These are phyloP conservation scores for Manis pentadactyla DNA, from an alignment of 2,797 vertebrate genomes.

Conservation along the genomic window DNA sequence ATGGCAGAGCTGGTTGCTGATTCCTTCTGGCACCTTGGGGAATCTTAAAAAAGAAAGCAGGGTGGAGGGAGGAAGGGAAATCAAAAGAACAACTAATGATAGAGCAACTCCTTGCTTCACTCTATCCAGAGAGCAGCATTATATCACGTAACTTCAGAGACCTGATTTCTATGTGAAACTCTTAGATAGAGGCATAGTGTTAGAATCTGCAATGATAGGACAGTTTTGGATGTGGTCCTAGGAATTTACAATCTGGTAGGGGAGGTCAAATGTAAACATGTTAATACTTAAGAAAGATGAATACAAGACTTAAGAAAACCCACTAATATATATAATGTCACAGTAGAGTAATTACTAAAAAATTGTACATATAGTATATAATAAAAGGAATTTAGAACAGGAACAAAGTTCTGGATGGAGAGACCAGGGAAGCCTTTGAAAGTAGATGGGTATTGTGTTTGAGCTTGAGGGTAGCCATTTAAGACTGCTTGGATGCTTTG, in stretches of 20 bases:
- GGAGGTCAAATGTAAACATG: neutral
- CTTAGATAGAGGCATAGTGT: neutral
- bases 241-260: neutral
- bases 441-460: neutral
- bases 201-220: neutral
- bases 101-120: neutral
- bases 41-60: neutral
- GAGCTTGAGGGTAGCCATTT: neutral
- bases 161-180: neutral
- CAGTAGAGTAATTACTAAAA: neutral
- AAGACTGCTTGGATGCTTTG: neutral
- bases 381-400: neutral
- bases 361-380: neutral
- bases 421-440: neutral
- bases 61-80: neutral
- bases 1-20: neutral
- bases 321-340: neutral
- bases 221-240: neutral
- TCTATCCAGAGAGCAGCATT: neutral
- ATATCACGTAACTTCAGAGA: conserved; percentile 8
- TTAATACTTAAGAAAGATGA: neutral
- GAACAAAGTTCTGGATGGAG: neutral
- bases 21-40: neutral
- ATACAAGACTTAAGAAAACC: neutral
- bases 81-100: neutral